These are phyloP conservation scores for Ovis canadensis DNA, from an alignment of 2,113 vertebrate genomes.

Conservation along the genomic window DNA sequence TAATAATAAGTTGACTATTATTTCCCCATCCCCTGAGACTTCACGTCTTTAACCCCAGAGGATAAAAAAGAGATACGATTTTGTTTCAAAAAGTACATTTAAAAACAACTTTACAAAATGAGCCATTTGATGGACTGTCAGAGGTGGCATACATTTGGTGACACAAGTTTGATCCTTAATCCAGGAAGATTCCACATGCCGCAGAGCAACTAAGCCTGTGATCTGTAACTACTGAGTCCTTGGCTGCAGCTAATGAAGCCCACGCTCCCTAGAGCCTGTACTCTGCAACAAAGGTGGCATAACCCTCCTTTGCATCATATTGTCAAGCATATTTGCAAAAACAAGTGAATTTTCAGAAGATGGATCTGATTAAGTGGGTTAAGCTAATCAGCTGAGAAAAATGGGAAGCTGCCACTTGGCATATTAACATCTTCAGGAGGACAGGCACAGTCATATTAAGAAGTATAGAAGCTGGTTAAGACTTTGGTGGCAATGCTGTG, in stretches of 20 bases:
- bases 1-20: not conserved
- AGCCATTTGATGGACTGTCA: not conserved
- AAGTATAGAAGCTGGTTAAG: not conserved
- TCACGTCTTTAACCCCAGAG: not conserved
- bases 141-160: not conserved
- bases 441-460: not conserved
- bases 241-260: not conserved
- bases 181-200: not conserved
- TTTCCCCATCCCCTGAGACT: fast-evolving
- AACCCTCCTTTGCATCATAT: not conserved
- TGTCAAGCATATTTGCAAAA: conserved; percentile 8
- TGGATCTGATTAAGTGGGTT: not conserved
- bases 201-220: not conserved
- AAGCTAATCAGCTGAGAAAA: conserved; percentile 15
- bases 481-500: not conserved
- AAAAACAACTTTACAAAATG: not conserved
- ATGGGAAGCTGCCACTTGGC: not conserved
- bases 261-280: not conserved
- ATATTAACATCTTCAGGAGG: not conserved
- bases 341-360: not conserved
- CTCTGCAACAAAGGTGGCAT: not conserved
- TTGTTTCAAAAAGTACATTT: not conserved
- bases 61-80: not conserved
- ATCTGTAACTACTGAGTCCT: not conserved
- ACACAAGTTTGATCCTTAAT: not conserved